phyloP scores from a whole-genome alignment of 2,888 invertebrate genomes.

The Heliconius charithonia region DNA sequence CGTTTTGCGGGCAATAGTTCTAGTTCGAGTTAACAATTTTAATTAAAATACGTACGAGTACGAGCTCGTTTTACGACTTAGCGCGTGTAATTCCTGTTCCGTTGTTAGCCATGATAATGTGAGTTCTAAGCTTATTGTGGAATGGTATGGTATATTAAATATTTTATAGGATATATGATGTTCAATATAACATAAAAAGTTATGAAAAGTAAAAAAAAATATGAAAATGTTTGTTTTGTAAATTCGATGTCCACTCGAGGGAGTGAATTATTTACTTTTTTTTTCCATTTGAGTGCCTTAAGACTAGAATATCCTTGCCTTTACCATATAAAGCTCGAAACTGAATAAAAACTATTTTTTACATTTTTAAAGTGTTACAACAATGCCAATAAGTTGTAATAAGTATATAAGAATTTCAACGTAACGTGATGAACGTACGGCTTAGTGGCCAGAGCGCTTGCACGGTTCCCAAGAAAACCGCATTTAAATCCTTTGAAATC shows the following conservation, averaged over 20 bases:
- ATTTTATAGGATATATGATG: neutral
- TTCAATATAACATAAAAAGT: neutral
- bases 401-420: too few species aligned
- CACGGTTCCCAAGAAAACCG: too few species aligned
- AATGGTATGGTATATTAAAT: neutral
- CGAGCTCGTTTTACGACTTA: constrained; percentile 29
- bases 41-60: constrained; percentile 37
- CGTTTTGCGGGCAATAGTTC: constrained; percentile 40
- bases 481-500: too few species aligned
- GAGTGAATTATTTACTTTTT: neutral
- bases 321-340: too few species aligned
- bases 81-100: constrained; percentile 13
- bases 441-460: too few species aligned
- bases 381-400: too few species aligned
- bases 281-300: too few species aligned
- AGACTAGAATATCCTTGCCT: too few species aligned
- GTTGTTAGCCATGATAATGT: neutral
- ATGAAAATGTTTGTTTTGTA: neutral
- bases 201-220: neutral
- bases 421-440: too few species aligned
- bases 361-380: too few species aligned
- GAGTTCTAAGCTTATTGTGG: neutral
- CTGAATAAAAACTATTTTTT: too few species aligned
- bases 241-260: neutral
- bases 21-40: constrained; percentile 36